Conservation (phyloP, 2,797 vertebrate genomes). For the Thamnophis elegans region DNA sequence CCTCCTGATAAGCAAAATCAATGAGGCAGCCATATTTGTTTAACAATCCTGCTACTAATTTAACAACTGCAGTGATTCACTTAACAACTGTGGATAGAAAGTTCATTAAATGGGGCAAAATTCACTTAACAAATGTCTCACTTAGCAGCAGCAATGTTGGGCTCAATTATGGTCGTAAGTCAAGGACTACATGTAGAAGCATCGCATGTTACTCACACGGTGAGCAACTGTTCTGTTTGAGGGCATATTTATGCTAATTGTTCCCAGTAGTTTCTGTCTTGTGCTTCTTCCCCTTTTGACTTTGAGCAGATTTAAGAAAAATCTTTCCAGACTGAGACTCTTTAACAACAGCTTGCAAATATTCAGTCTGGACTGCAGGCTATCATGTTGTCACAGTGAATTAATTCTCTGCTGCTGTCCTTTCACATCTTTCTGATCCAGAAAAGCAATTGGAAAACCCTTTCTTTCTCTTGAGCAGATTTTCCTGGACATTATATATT, state of each 20-base stretch:
- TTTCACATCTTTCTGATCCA: not conserved
- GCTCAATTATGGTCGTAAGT: not conserved
- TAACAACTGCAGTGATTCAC: not conserved
- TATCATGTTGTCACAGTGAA: not conserved
- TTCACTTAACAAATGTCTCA: not conserved
- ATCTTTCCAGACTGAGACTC: not conserved
- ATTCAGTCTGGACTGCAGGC: not conserved
- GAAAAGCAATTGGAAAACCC: not conserved
- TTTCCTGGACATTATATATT: not conserved
- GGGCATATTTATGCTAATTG: not conserved
- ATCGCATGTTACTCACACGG: not conserved
- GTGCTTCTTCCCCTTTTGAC: not conserved
- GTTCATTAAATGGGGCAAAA: not conserved
- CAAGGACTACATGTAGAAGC: not conserved
- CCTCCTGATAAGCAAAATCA: not conserved
- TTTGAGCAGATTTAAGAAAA: not conserved
- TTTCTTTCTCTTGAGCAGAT: not conserved
- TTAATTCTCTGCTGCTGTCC: not conserved
- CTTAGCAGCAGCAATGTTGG: not conserved
- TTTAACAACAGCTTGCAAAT: not conserved
- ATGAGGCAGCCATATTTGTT: not conserved
- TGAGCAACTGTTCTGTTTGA: not conserved
- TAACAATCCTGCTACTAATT: not conserved
- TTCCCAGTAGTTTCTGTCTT: not conserved
- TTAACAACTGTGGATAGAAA: not conserved